Evolutionary conservation across 2,113 vertebrate genomes (phyloP).

Genomic region (Phylloscopus trochilus): DNA sequence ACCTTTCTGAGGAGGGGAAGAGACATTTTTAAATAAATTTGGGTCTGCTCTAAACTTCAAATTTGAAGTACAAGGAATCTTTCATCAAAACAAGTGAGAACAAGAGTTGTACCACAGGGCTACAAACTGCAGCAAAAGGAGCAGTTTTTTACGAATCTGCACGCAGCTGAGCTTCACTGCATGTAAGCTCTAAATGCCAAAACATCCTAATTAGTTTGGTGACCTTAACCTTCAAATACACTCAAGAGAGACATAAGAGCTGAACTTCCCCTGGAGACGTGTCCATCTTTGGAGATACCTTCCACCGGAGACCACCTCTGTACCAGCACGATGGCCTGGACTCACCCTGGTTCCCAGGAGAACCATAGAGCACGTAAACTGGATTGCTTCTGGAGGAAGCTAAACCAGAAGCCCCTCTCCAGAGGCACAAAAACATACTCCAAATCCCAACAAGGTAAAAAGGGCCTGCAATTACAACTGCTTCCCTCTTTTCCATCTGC

Average conservation of each 20-base stretch:
- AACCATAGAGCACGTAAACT: rapidly evolving
- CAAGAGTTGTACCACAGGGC: not conserved
- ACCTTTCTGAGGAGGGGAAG: not conserved
- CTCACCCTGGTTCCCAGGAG: not conserved
- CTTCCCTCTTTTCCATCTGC: not conserved
- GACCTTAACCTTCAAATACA: not conserved
- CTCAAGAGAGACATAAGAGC: not conserved
- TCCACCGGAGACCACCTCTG: not conserved
- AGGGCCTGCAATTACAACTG: not conserved
- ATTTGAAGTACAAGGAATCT: not conserved
- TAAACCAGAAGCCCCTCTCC: not conserved
- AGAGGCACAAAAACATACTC: not conserved
- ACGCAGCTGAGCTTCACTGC: not conserved
- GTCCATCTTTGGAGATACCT: not conserved
- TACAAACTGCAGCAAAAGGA: not conserved
- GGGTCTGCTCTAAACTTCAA: not conserved
- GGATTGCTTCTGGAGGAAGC: not conserved
- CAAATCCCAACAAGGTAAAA: rapidly evolving
- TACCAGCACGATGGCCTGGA: rapidly evolving
- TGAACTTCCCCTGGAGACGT: not conserved
- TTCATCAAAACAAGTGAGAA: not conserved
- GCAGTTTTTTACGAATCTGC: not conserved
- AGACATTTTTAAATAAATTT: not conserved
- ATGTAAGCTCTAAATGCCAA: not conserved
- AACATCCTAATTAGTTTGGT: not conserved